Conservation (phyloP, 2,113 vertebrate genomes). For the Ophiodon elongatus region DNA sequence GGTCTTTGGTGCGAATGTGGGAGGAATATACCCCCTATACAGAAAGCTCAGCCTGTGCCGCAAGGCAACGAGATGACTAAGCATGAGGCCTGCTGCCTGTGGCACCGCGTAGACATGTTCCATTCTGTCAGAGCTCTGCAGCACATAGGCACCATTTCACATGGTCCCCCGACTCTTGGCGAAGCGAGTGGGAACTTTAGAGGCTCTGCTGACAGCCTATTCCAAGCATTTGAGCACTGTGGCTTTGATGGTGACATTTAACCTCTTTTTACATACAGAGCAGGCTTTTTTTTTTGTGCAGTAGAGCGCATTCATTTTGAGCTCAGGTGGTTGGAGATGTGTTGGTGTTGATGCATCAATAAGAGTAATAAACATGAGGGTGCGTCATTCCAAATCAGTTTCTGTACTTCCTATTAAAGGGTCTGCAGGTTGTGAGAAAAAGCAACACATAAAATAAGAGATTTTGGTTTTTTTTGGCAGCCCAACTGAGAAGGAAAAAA, state of each 20-base stretch:
- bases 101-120: constrained; percentile 78
- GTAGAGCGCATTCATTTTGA: not conserved
- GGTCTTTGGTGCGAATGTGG: constrained; percentile 2
- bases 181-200: constrained; percentile 65
- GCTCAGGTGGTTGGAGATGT: not conserved
- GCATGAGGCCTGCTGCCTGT: constrained; percentile 70
- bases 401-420: not conserved
- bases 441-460: not conserved
- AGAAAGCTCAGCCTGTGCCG: constrained; percentile 32
- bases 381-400: not conserved
- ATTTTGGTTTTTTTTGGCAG: constrained; percentile 6
- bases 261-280: not conserved
- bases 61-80: constrained; percentile 71
- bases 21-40: constrained; percentile 39
- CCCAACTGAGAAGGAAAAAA: constrained; percentile 21
- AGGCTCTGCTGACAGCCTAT: constrained; percentile 42
- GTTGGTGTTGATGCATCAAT: constrained; percentile 1
- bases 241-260: constrained; percentile 11
- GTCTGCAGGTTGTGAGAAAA: constrained; percentile 1
- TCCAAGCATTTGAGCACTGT: constrained; percentile 17
- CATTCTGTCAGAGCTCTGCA: constrained; percentile 75
- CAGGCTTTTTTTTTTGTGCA: too few species aligned
- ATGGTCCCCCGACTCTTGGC: constrained; percentile 66
- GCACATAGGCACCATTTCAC: constrained; percentile 75
- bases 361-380: not conserved